Evolutionary conservation across 1,140 invertebrate genomes (phyloP), one percentile per base, ranked within the genome.

Genomic region (Neodiprion pinetum): DNA sequence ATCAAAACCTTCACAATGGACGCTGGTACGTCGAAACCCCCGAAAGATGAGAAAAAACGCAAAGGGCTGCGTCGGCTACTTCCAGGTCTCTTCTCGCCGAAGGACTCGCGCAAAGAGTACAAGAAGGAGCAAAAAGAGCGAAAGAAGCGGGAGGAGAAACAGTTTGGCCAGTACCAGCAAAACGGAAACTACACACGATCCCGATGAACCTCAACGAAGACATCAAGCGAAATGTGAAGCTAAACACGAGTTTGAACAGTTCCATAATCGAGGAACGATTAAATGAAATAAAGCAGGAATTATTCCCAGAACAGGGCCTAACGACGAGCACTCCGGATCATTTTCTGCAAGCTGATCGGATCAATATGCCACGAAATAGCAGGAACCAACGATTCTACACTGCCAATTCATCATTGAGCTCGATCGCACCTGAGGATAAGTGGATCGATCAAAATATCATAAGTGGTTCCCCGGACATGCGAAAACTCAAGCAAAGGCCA

Each of bases 101-200:
- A 87, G 48, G 86, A 87, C 10, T 85, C 85, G 0, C 79, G 84
- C 1, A 87, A 87, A 49, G 85, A 87, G 1, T 84, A 84, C 65
- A 85, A 85, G 68, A 85, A 83, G 67, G 86, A 88, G 21, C 75
- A 80, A 7, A 83, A 86, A 68, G 85, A 88, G 11, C 73, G 82
- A 5, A 83, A 79, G 53, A 82, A 79, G 23, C 81, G 83, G 2
- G 85, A 87, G 48, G 85, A 88, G 5, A 76, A 82, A 28, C 82
- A 87, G 50, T 86, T 86, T 28, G 82, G 79, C 53, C 82, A 85
- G 17, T 84, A 88, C 69, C 86, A 87, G 47, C 84, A 88, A 68
- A 88, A 87, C 77, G 86, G 86, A 0, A 85, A 86, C 76, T 88
- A 87, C 49, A 85, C 84, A 0, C 80, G 84, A 65, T 88, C 85